Base-by-base conservation (phyloP, 2,113 vertebrate genomes). In the Thryonomys swinderianus region DNA sequence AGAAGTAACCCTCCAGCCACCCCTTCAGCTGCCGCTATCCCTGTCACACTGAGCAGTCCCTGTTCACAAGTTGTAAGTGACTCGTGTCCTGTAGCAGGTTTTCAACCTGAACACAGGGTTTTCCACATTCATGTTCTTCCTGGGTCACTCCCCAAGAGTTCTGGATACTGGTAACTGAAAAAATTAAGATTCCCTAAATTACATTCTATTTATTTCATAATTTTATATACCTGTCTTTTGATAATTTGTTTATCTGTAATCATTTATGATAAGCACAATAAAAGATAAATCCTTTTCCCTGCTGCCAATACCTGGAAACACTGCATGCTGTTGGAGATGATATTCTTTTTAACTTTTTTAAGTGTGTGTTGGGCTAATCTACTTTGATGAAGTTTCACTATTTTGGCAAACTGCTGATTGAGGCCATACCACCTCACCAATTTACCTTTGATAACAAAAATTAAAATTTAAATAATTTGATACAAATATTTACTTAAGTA, bases 201-300 rank as follows among this genome's bases (percentile, higher is more conserved):
- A 82, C 8, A 82, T 30, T 92, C 18, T 30, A 64, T 85, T 85
- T 88, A 78, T 76, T 90, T 95, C 8, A 85, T 74, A 74, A 80
- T 30, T 61, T 23, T 81, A 48, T 40, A 13, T 57, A 67, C n/a
- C n/a, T 2, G 13, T 78, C 18, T 83, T 51, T 51, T 51, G 6
- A 10, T 51, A 51, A 8, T 48, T 51, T 87, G 57, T 74, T 30
- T 51, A 13, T n/a, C 45, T 64, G 48, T 27, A 14, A 37, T 90
- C 11, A 32, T 61, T 85, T 53, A 11, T 27, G 69, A 82, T 40
- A 61, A 6, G 25, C 45, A 37, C 1, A 88, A 66, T 42, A 64
- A 10, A 82, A 90, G 40, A 57, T 17, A n/a, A 71, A 9, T 86
- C 18, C 5, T 30, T 89, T 89, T 81, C 55, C 4, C 5, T 69